phyloP scores from a whole-genome alignment of 2,888 invertebrate species.

The Smittia sp. region DNA sequence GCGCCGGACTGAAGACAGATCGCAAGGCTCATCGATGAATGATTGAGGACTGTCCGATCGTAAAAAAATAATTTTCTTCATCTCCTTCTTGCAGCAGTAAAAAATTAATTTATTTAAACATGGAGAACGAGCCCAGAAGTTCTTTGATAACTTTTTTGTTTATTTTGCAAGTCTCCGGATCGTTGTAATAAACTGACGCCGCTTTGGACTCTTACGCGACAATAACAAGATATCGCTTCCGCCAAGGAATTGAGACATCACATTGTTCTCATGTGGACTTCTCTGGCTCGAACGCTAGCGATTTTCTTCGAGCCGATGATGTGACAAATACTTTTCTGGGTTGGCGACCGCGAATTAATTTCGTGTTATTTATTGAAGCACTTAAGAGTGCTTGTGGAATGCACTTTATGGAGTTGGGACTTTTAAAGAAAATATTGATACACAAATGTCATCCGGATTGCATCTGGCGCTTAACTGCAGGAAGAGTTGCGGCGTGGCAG shows the following conservation, averaged over 20 bases:
- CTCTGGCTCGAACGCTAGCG: background rate
- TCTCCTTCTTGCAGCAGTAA: background rate
- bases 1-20: background rate
- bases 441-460: conserved; percentile 28
- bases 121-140: background rate
- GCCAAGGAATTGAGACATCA: background rate
- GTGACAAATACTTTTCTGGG: too few relatives aligned
- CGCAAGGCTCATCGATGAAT: background rate
- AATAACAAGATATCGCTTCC: background rate
- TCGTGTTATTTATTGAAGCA: conserved; percentile 30
- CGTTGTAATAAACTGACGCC: background rate
- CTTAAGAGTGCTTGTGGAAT: conserved; percentile 19
- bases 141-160: conserved; percentile 21
- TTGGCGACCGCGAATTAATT: too few relatives aligned
- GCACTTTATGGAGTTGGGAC: conserved; percentile 7
- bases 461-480: background rate
- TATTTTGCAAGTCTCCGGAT: background rate
- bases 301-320: too few relatives aligned
- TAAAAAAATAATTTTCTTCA: background rate
- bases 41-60: background rate
- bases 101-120: conserved; percentile 25
- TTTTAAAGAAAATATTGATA: conserved; percentile 12
- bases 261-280: background rate
- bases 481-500: background rate
- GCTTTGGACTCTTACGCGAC: background rate